Base-by-base conservation (phyloP, 1,140 invertebrate species). In the Sitobion miscanthi region DNA sequence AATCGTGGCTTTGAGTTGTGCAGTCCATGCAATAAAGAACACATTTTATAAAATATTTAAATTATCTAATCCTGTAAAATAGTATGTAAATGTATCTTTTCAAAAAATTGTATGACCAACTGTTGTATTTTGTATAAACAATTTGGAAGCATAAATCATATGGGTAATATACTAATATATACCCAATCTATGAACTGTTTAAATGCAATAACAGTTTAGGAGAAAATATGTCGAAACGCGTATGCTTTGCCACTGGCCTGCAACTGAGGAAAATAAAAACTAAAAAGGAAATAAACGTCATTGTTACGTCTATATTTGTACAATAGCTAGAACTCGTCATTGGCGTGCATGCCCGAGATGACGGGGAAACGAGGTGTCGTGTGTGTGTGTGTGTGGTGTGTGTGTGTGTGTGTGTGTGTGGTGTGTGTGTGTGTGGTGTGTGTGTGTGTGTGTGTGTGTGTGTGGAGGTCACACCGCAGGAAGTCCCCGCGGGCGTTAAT, bases 401-500 rank as follows among this genome's bases (percentile, higher is more conserved):
- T 38, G 38, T 38, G 2, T 38, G 38, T 17, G 8, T 17, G 0
- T 49, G 45, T n/a, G 35, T 30, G 49, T 17, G 87, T 89, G 77
- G 23, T 23, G 20, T 30, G 9, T 87, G 86, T 49, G 30, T 49
- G 38, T 49, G 45, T n/a, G 35, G 45, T n/a, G 35, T 30, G 49
- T 17, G 87, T 89, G 77, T 42, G 23, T 23, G 20, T 30, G 9
- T 87, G 86, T 49, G 30, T 49, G 38, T 49, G 45, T n/a, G 35
- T 30, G 62, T 54, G 23, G 47, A 86, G 82, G 91, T 93, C 91
- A 54, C 91, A 45, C 91, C 91, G 35, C 91, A 85, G 91, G 91
- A 86, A 86, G 91, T 54, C 91, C 69, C 77, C 42, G 47, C 35
- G 35, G 82, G 14, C 47, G 91, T 83, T 92, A 92, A 92, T 92